These are phyloP conservation scores for Chrysochloris asiatica DNA, from an alignment of 2,113 vertebrate genomes.

Conservation along the genomic window DNA sequence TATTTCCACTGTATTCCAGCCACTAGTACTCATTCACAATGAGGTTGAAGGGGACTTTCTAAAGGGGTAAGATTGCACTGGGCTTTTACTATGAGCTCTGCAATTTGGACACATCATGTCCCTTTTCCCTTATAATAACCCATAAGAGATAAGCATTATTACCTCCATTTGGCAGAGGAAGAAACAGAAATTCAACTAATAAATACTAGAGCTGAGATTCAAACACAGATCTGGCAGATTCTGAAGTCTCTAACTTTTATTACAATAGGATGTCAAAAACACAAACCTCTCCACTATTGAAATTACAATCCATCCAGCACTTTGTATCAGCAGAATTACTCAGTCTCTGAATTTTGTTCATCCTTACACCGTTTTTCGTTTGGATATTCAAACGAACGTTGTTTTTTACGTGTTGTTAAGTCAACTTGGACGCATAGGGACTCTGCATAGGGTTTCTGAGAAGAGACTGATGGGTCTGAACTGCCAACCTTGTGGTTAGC, in stretches of 20 bases:
- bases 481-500: too few relatives aligned
- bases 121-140: not conserved
- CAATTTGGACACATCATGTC: not conserved
- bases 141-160: not conserved
- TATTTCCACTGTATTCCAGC: not conserved
- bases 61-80: not conserved
- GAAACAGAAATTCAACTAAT: not conserved
- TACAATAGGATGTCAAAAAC: not conserved
- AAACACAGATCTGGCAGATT: not conserved
- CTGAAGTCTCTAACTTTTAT: not conserved
- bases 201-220: not conserved
- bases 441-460: too few relatives aligned
- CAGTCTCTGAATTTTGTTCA: conserved; percentile 17
- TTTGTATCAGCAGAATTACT: not conserved
- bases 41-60: not conserved
- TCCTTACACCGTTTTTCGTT: conserved; percentile 12
- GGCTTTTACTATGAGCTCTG: not conserved
- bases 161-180: not conserved
- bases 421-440: too few relatives aligned
- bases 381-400: conserved; percentile 18
- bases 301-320: not conserved
- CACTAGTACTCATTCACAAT: not conserved
- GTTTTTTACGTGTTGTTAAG: too few relatives aligned
- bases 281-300: not conserved
- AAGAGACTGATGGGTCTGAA: too few relatives aligned